These are phyloP conservation scores for Chouioia cunea DNA, from an alignment of 2,888 invertebrate genomes.

Conservation along the genomic window DNA sequence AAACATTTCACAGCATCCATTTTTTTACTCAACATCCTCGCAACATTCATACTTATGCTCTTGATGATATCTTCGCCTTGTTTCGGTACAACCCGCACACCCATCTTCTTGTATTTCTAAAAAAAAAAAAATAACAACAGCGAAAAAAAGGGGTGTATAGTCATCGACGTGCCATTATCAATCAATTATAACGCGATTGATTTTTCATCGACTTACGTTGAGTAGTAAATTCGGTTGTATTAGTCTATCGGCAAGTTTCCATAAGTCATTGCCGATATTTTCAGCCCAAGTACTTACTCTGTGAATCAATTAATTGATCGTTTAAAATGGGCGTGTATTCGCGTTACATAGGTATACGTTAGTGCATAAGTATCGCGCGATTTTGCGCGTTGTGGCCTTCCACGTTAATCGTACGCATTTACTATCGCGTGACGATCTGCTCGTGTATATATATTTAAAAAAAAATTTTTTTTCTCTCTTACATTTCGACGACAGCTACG, in stretches of 20 bases:
- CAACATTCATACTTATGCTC: slow-evolving; percentile 85
- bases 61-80: slow-evolving; percentile 84
- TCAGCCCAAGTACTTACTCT: slow-evolving; percentile 87
- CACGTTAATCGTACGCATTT: neutral
- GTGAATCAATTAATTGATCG: slow-evolving; percentile 7
- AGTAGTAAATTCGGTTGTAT: slow-evolving; percentile 84
- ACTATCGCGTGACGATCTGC: neutral
- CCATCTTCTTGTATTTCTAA: slow-evolving; percentile 84
- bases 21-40: slow-evolving; percentile 87
- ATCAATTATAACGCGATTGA: too few relatives aligned
- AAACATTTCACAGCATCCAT: slow-evolving; percentile 92
- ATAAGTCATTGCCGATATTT: slow-evolving; percentile 82
- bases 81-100: slow-evolving; percentile 83
- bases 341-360: neutral
- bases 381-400: neutral
- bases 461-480: too few relatives aligned
- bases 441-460: too few relatives aligned
- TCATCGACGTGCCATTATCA: too few relatives aligned
- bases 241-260: slow-evolving; percentile 81
- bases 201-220: slow-evolving; percentile 80
- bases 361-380: neutral
- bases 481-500: too few relatives aligned
- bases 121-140: slow-evolving; percentile 15
- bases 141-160: too few relatives aligned
- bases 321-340: too few relatives aligned